Percentiles rank a stretch among this genome's conserved stretches.
Evolutionary conservation across 1,140 invertebrate genomes (phyloP).

Genomic region (Lucilia cuprina): DNA sequence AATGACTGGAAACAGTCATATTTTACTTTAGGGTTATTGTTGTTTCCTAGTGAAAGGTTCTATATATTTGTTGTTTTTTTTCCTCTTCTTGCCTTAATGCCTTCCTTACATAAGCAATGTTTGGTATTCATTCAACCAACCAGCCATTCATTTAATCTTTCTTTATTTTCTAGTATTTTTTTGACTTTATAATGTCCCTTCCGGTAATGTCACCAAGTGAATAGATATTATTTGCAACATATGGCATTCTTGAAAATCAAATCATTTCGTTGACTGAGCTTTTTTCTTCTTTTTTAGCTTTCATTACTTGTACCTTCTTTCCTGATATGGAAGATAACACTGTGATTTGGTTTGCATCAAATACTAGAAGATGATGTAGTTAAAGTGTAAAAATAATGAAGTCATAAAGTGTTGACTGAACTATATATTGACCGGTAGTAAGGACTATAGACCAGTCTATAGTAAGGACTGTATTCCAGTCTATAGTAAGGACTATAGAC

Average conservation of each 20-base stretch:
- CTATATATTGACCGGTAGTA: too few relatives aligned
- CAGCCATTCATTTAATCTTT: constrained; percentile 1
- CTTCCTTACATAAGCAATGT: too few relatives aligned
- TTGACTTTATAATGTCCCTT: constrained; percentile 31
- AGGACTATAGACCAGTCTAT: too few relatives aligned
- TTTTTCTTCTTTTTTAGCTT: neutral
- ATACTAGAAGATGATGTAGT: too few relatives aligned
- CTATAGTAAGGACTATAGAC: too few relatives aligned
- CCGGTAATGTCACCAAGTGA: constrained; percentile 32
- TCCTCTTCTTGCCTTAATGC: neutral
- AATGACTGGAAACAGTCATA: constrained; percentile 30
- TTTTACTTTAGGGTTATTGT: constrained; percentile 32
- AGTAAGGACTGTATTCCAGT: too few relatives aligned
- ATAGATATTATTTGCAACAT: constrained; percentile 29
- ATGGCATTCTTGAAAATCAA: constrained; percentile 32
- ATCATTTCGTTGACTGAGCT: constrained; percentile 22
- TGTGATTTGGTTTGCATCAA: neutral
- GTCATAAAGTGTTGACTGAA: too few relatives aligned
- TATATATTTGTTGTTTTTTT: neutral
- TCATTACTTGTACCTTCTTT: neutral
- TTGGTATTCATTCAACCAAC: neutral
- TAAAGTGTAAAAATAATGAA: too few relatives aligned
- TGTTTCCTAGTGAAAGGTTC: constrained; percentile 22
- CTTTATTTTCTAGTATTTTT: neutral
- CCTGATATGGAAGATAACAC: neutral